A percentile compares a stretch with the other conserved stretches of the same genome.
These are phyloP conservation scores for Eupithecia centaureata DNA, from an alignment of 2,888 invertebrate genomes.

Conservation along the genomic window DNA sequence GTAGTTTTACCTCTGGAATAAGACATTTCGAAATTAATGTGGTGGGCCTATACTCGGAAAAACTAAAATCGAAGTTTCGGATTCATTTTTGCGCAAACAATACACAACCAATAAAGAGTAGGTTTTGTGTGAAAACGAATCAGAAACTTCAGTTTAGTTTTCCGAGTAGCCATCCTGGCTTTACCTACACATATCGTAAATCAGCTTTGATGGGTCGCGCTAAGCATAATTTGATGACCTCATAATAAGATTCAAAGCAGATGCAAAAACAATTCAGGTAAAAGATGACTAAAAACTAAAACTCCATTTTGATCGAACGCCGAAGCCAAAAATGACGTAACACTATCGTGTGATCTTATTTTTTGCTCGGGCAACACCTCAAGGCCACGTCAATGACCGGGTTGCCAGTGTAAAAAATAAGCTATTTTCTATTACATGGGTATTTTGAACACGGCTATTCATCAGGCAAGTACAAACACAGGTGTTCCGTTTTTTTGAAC, in stretches of 20 bases:
- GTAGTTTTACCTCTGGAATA: no score
- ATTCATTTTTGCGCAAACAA: no score
- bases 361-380: conserved; percentile 62
- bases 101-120: no score
- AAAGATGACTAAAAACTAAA: neutral
- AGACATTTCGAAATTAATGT: no score
- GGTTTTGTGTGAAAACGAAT: no score
- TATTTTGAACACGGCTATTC: conserved; percentile 54
- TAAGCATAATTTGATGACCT: neutral
- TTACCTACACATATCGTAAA: no score
- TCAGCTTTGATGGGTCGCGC: neutral
- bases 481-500: conserved; percentile 41
- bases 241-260: neutral
- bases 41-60: no score
- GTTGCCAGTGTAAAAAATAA: conserved; percentile 55
- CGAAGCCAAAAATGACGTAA: conserved; percentile 40
- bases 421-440: conserved; percentile 51
- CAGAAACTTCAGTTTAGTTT: no score
- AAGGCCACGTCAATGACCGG: conserved; percentile 69
- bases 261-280: conserved; percentile 6
- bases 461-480: conserved; percentile 45
- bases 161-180: no score
- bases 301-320: conserved; percentile 5
- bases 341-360: conserved; percentile 56
- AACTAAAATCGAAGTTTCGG: no score